Evolutionary conservation across 2,113 vertebrate genomes (phyloP).

Genomic region (Alligator sinensis): DNA sequence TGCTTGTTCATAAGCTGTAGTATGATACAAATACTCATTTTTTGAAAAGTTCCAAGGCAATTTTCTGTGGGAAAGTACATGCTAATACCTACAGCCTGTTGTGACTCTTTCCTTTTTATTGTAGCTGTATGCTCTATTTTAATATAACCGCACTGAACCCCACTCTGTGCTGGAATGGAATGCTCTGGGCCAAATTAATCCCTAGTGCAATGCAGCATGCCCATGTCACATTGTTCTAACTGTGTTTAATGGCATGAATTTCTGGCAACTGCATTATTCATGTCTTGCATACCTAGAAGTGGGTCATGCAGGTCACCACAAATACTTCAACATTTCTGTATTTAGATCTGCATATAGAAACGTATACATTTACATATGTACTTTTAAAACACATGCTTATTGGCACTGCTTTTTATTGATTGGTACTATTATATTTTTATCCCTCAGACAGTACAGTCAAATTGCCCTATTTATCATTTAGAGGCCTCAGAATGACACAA

Average conservation of each 20-base stretch:
- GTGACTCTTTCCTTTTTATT: conserved; percentile 51
- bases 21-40: not conserved
- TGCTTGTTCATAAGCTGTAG: conserved; percentile 38
- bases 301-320: conserved; percentile 32
- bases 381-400: not conserved
- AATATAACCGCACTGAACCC: conserved; percentile 48
- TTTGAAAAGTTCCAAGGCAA: not conserved
- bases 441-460: not conserved
- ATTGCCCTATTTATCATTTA: conserved; percentile 16
- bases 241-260: conserved; percentile 48
- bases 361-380: not conserved
- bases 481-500: not conserved
- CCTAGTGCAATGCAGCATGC: conserved; percentile 44
- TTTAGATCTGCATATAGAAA: not conserved
- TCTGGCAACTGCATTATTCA: conserved; percentile 54
- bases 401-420: conserved; percentile 4
- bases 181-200: conserved; percentile 61
- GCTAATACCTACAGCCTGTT: not conserved
- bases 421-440: conserved; percentile 12
- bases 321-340: conserved; percentile 17
- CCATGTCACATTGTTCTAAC: conserved; percentile 54
- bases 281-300: conserved; percentile 25
- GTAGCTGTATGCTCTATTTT: conserved; percentile 63
- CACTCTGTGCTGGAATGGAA: conserved; percentile 62
- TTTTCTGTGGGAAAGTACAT: conserved; percentile 34